These are phyloP conservation scores for Ophraella communa DNA, from an alignment of 2,888 invertebrate species.

Conservation along the genomic window DNA sequence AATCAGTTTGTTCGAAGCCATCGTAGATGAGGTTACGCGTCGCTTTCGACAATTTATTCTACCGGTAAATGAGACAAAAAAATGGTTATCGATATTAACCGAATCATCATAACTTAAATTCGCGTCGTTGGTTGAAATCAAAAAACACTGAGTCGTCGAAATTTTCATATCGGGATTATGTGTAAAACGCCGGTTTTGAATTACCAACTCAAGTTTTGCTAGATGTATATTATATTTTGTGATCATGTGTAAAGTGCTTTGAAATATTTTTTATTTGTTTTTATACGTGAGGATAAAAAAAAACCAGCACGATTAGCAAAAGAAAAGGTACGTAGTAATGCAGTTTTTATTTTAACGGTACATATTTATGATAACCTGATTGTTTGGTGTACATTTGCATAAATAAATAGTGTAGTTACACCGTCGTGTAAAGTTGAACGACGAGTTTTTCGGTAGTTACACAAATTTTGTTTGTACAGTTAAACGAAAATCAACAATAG, in stretches of 20 bases:
- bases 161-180: not conserved
- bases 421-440: not conserved
- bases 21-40: conserved; percentile 9
- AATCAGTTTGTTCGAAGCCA: conserved; percentile 27
- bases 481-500: not conserved
- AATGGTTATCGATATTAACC: conserved; percentile 27
- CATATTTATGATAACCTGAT: not conserved
- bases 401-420: conserved; percentile 4
- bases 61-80: conserved; percentile 33
- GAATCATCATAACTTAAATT: not conserved
- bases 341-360: not conserved
- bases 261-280: not conserved
- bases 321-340: conserved; percentile 15
- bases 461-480: not conserved
- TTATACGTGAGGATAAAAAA: not conserved
- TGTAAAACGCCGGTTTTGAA: conserved; percentile 18
- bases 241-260: conserved; percentile 27
- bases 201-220: conserved; percentile 11
- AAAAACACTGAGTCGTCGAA: not conserved
- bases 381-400: conserved; percentile 4
- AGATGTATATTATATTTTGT: too few species aligned
- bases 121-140: not conserved
- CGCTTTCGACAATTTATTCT: conserved; percentile 7
- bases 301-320: not conserved
- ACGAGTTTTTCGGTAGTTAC: too few species aligned